phyloP scores from a whole-genome alignment of 2,888 invertebrate genomes.

The Mythimna pallens region DNA sequence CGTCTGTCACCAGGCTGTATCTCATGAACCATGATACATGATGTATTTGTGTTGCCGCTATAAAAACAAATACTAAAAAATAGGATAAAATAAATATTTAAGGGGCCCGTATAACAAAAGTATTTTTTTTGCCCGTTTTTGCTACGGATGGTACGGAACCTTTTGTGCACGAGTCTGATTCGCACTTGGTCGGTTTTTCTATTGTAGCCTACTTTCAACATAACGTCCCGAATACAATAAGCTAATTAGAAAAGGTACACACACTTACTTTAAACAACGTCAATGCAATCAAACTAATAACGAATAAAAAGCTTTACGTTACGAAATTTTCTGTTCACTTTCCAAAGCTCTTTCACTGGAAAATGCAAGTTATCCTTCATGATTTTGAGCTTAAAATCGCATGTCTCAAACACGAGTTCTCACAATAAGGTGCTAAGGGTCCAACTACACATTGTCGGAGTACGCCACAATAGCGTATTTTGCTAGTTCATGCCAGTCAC shows the following conservation, averaged over 20 bases:
- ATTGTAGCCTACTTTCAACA: neutral
- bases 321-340: constrained; percentile 48
- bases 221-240: neutral
- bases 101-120: too few species aligned
- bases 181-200: too few species aligned
- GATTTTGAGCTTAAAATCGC: constrained; percentile 36
- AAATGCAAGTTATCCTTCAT: constrained; percentile 32
- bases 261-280: constrained; percentile 33
- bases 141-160: too few species aligned
- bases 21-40: too few species aligned
- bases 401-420: constrained; percentile 27
- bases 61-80: too few species aligned
- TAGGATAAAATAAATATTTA: too few species aligned
- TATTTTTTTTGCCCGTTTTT: too few species aligned
- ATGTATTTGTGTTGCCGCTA: too few species aligned
- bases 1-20: too few species aligned
- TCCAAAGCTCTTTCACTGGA: neutral
- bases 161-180: too few species aligned
- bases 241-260: constrained; percentile 21
- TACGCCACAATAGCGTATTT: constrained; percentile 66
- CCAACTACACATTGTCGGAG: constrained; percentile 64
- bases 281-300: constrained; percentile 57
- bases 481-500: constrained; percentile 74
- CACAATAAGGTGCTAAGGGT: constrained; percentile 64
- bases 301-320: constrained; percentile 51